Evolutionary conservation across 2,888 invertebrate genomes (phyloP).

Genomic region (Lithophane ornitopus): DNA sequence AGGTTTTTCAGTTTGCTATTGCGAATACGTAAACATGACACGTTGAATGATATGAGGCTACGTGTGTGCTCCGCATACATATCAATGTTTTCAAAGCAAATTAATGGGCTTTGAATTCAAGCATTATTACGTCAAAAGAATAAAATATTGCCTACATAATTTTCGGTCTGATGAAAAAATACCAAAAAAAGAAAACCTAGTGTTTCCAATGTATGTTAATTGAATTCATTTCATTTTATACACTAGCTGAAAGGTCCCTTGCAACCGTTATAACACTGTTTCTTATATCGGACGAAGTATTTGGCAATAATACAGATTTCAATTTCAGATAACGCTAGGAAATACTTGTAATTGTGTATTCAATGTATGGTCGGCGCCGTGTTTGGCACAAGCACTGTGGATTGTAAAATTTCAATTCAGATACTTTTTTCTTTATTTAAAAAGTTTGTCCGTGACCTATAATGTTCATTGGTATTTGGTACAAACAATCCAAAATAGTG

Average conservation of each 20-base stretch:
- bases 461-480: neutral
- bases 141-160: slow-evolving; percentile 11
- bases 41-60: slow-evolving; percentile 46
- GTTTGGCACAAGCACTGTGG: slow-evolving; percentile 41
- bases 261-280: slow-evolving; percentile 43
- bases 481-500: neutral
- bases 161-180: slow-evolving; percentile 9
- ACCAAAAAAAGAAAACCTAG: neutral
- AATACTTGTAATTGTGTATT: slow-evolving; percentile 80
- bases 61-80: slow-evolving; percentile 25
- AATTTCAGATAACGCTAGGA: slow-evolving; percentile 82
- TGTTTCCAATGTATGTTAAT: slow-evolving; percentile 29
- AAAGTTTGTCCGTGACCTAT: slow-evolving; percentile 14
- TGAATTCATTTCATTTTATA: slow-evolving; percentile 49
- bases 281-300: slow-evolving; percentile 71
- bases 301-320: slow-evolving; percentile 82
- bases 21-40: slow-evolving; percentile 52
- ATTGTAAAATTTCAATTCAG: slow-evolving; percentile 50
- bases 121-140: slow-evolving; percentile 16
- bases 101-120: neutral
- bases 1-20: slow-evolving; percentile 40
- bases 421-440: slow-evolving; percentile 27
- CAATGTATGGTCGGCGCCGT: slow-evolving; percentile 56
- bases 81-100: slow-evolving; percentile 7
- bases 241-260: slow-evolving; percentile 39